Conservation (phyloP, 2,888 invertebrate species). For the Epirrhoe alternata region DNA sequence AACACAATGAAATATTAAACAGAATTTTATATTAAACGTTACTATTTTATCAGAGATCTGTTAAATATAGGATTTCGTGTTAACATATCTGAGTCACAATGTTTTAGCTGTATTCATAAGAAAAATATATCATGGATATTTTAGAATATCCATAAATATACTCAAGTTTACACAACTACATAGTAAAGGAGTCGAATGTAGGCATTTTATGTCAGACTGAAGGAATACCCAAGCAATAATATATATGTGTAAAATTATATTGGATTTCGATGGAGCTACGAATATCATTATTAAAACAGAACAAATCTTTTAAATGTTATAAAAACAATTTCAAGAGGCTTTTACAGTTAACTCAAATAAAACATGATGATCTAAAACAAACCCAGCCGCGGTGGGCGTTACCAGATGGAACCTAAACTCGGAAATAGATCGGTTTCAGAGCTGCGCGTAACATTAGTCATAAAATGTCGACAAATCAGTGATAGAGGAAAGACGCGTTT, state of each 20-base stretch:
- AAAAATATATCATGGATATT: conserved; percentile 15
- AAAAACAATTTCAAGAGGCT: not conserved
- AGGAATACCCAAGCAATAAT: conserved; percentile 8
- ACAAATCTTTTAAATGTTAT: not conserved
- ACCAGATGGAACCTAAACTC: no score
- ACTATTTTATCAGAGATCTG: conserved; percentile 6
- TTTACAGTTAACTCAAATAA: no score
- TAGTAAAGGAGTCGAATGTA: conserved; percentile 3
- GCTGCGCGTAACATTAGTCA: no score
- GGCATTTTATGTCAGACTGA: conserved; percentile 18
- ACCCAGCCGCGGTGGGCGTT: no score
- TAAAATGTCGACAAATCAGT: no score
- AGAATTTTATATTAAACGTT: conserved; percentile 7
- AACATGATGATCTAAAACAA: no score
- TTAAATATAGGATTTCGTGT: conserved; percentile 4
- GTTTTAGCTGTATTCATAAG: conserved; percentile 21
- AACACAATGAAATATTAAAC: conserved; percentile 2
- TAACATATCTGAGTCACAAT: conserved; percentile 34
- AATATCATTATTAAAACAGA: not conserved
- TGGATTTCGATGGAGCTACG: not conserved
- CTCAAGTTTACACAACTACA: not conserved
- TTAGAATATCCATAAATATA: conserved; percentile 4
- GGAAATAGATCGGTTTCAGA: no score
- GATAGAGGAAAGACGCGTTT: no score
- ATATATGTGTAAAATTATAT: not conserved